Conservation (phyloP, 2,888 invertebrate species). For the Agonopterix alstromeriana region DNA sequence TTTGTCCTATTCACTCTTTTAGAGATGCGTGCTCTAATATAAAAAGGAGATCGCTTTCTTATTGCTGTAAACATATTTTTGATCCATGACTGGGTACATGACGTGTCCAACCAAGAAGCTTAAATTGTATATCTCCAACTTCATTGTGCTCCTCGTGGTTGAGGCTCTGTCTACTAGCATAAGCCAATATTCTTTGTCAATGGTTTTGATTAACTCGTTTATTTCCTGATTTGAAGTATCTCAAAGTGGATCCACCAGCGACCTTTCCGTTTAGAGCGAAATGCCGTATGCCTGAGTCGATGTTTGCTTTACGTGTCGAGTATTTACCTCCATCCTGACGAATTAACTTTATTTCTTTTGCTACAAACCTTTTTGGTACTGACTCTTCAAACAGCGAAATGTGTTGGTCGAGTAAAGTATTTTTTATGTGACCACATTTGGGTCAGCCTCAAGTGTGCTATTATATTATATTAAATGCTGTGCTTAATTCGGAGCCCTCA, state of each 20-base stretch:
- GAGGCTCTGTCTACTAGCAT: no score
- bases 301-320: conserved; percentile 50
- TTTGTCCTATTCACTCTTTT: no score
- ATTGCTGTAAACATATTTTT: no score
- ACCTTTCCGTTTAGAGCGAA: conserved; percentile 32
- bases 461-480: conserved; percentile 3
- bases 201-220: conserved; percentile 46
- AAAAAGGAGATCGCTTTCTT: no score
- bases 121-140: no score
- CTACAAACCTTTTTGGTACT: conserved; percentile 19
- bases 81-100: no score
- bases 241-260: conserved; percentile 34
- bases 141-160: no score
- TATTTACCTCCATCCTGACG: conserved; percentile 38
- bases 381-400: background rate
- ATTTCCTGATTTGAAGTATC: conserved; percentile 41
- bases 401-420: background rate
- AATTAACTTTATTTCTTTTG: conserved; percentile 37
- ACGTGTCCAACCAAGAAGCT: no score
- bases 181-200: no score
- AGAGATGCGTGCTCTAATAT: no score
- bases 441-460: no score
- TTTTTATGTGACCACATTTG: background rate
- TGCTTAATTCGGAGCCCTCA: conserved; percentile 42
- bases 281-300: conserved; percentile 28